These are phyloP conservation scores for Pangasius mekongensis DNA, from an alignment of 2,797 vertebrate species.

Conservation along the genomic window DNA sequence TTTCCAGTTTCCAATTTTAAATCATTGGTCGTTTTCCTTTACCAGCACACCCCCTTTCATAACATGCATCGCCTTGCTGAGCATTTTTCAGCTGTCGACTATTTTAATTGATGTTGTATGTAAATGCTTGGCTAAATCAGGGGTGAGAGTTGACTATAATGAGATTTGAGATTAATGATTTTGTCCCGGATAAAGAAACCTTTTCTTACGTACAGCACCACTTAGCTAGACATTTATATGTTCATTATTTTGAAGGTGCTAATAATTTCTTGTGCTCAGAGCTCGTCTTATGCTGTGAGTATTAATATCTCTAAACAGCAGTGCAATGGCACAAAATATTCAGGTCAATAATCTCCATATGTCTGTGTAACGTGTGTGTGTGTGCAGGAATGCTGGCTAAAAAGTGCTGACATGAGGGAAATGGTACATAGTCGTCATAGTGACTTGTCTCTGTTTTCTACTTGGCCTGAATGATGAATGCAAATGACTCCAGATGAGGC, in stretches of 20 bases:
- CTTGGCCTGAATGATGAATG: constrained; percentile 48
- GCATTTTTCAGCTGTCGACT: no score
- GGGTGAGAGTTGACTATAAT: not conserved
- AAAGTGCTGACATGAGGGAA: constrained; percentile 45
- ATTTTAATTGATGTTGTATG: no score
- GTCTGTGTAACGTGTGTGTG: not conserved
- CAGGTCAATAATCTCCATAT: not conserved
- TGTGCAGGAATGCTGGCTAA: not conserved
- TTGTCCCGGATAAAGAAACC: not conserved
- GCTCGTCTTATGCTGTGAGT: not conserved
- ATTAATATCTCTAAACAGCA: not conserved
- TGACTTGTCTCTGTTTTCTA: constrained; percentile 41
- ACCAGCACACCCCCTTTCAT: not conserved
- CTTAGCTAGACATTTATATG: not conserved
- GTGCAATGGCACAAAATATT: not conserved
- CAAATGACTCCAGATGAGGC: constrained; percentile 51
- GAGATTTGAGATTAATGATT: not conserved
- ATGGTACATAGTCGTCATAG: constrained; percentile 32
- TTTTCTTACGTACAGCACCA: not conserved
- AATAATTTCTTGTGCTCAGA: not conserved
- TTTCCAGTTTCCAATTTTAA: not conserved
- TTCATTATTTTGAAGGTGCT: not conserved
- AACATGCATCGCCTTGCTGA: not conserved
- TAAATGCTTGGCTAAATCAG: not conserved
- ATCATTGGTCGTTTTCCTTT: no score